Conservation (phyloP, 2,113 vertebrate species). For the Hiodon tergisus region DNA sequence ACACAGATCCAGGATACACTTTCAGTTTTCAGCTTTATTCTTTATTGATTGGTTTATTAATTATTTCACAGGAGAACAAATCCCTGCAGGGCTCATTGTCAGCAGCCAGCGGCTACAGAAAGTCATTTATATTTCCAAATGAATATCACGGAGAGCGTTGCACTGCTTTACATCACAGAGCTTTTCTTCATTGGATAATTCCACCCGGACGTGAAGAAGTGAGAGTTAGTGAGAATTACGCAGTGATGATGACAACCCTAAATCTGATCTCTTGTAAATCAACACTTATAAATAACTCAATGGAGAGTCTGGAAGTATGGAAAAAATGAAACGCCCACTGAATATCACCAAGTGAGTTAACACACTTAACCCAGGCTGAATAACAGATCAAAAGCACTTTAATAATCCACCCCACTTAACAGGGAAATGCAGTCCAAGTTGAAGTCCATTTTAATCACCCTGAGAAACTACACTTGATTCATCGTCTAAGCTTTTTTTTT, state of each 20-base stretch:
- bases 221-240: neutral
- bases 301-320: too few relatives aligned
- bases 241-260: neutral
- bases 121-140: slow-evolving; percentile 29
- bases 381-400: neutral
- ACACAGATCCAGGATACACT: neutral
- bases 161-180: slow-evolving; percentile 21
- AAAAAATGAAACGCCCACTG: neutral
- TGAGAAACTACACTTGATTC: neutral
- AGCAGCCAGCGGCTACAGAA: slow-evolving; percentile 6
- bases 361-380: neutral
- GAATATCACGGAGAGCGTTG: slow-evolving; percentile 25
- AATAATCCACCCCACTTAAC: neutral
- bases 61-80: slow-evolving; percentile 37
- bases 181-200: neutral
- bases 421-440: neutral
- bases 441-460: neutral
- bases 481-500: neutral
- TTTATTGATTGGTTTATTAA: slow-evolving; percentile 45
- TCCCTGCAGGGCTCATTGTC: slow-evolving; percentile 19
- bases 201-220: neutral
- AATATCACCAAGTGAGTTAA: neutral
- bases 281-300: too few relatives aligned
- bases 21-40: slow-evolving; percentile 9
- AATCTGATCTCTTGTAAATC: neutral